A percentile compares a stretch with the other conserved stretches of the same genome.
Evolutionary conservation across 2,113 vertebrate genomes (phyloP).

Genomic region (Rissa tridactyla): DNA sequence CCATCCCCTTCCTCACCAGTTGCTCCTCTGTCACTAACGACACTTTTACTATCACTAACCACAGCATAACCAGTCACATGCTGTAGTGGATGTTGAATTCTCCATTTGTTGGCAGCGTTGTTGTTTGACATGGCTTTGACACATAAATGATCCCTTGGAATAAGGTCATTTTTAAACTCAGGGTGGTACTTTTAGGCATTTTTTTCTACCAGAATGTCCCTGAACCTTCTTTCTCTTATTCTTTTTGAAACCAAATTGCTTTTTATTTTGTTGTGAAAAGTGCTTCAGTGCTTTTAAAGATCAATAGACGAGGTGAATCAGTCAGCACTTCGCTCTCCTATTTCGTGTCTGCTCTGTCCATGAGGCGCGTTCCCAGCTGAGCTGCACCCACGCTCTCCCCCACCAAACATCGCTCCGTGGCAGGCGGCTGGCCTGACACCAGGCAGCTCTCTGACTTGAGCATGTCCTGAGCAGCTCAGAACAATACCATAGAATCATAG

Average conservation of each 20-base stretch:
- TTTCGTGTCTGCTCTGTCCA: neutral
- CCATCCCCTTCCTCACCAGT: neutral
- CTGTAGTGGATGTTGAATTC: neutral
- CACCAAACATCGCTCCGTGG: fast-evolving
- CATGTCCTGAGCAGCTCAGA: neutral
- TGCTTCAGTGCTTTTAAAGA: neutral
- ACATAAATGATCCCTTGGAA: neutral
- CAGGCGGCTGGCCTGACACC: neutral
- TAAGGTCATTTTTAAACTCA: neutral
- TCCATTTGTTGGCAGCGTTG: neutral
- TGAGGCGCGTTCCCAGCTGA: neutral
- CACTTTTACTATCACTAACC: neutral
- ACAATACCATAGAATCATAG: neutral
- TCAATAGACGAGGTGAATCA: neutral
- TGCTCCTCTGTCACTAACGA: neutral
- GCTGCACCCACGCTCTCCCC: neutral
- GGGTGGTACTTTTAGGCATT: neutral
- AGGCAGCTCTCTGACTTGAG: neutral
- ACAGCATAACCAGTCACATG: neutral
- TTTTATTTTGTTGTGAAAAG: neutral
- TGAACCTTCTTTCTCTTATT: neutral
- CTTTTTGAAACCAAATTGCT: neutral
- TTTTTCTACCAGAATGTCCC: neutral
- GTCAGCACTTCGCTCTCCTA: neutral
- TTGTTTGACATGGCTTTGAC: neutral